Conservation (phyloP, 2,113 vertebrate genomes). For the Brienomyrus brachyistius region DNA sequence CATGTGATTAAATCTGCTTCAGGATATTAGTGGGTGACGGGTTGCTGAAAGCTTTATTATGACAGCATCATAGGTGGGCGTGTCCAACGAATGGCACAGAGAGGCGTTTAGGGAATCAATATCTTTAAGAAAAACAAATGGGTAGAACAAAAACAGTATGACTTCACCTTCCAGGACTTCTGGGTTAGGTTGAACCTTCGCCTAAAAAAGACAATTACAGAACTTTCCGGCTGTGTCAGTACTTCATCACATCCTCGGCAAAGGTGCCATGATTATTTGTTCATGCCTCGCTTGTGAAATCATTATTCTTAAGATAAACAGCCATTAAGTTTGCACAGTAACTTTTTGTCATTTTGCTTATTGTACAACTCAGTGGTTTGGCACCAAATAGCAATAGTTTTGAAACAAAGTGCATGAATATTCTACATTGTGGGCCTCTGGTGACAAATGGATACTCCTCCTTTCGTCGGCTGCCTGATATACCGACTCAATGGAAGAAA, state of each 20-base stretch:
- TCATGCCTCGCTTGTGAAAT: neutral
- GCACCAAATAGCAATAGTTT: neutral
- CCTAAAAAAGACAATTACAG: neutral
- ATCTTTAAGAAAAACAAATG: constrained; percentile 31
- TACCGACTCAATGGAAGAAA: neutral
- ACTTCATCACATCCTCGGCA: neutral
- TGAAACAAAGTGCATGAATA: neutral
- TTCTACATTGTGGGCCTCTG: neutral
- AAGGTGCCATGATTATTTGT: neutral
- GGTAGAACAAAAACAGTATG: constrained; percentile 28
- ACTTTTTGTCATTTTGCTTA: neutral
- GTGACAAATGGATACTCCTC: neutral
- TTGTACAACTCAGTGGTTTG: neutral
- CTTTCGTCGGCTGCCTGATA: neutral
- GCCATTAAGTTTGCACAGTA: too few species aligned
- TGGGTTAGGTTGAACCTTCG: neutral
- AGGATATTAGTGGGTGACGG: neutral
- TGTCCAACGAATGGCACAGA: constrained; percentile 57
- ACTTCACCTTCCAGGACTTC: constrained; percentile 34
- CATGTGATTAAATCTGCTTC: constrained; percentile 9
- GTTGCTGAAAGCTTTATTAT: constrained; percentile 26
- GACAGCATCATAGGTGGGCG: constrained; percentile 36
- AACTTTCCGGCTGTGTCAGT: neutral
- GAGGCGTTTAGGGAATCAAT: constrained; percentile 54
- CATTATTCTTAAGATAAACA: neutral